A percentile compares a stretch with the other conserved stretches of the same genome.
Conservation (phyloP, 2,113 vertebrate genomes). For the Gymnobelideus leadbeateri region DNA sequence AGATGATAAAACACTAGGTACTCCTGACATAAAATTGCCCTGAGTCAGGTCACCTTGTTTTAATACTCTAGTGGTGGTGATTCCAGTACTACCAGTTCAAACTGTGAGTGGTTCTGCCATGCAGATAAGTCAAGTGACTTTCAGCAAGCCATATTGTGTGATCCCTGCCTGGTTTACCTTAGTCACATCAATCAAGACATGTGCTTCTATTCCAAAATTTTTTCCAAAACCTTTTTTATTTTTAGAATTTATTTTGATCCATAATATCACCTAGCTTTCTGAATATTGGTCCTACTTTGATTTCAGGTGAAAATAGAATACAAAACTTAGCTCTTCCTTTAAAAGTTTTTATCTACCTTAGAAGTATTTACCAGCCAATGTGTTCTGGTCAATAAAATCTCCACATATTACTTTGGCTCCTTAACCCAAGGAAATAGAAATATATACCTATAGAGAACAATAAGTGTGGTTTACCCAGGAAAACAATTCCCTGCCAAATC, state of each 20-base stretch:
- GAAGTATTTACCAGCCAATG: constrained; percentile 21
- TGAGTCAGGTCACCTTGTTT: neutral
- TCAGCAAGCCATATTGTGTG: neutral
- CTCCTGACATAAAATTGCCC: constrained; percentile 35
- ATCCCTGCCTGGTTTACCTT: constrained; percentile 58
- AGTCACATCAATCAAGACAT: constrained; percentile 40
- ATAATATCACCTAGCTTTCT: constrained; percentile 49
- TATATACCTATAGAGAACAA: neutral
- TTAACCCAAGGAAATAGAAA: neutral
- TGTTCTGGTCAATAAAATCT: constrained; percentile 34
- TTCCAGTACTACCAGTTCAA: constrained; percentile 19
- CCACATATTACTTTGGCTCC: neutral
- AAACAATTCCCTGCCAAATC: constrained; percentile 38
- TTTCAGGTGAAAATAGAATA: constrained; percentile 49
- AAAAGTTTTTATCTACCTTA: constrained; percentile 49
- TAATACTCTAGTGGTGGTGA: constrained; percentile 26
- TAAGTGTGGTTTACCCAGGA: neutral
- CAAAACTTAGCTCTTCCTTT: constrained; percentile 37
- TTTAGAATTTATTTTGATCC: constrained; percentile 72
- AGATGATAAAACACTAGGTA: constrained; percentile 8
- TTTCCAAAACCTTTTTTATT: constrained; percentile 57
- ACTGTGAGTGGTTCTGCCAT: constrained; percentile 32
- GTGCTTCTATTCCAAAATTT: constrained; percentile 26
- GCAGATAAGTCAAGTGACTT: constrained; percentile 19
- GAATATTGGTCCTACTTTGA: constrained; percentile 59